phyloP scores from a whole-genome alignment of 2,888 invertebrate genomes.

The Megamerina dolium region DNA sequence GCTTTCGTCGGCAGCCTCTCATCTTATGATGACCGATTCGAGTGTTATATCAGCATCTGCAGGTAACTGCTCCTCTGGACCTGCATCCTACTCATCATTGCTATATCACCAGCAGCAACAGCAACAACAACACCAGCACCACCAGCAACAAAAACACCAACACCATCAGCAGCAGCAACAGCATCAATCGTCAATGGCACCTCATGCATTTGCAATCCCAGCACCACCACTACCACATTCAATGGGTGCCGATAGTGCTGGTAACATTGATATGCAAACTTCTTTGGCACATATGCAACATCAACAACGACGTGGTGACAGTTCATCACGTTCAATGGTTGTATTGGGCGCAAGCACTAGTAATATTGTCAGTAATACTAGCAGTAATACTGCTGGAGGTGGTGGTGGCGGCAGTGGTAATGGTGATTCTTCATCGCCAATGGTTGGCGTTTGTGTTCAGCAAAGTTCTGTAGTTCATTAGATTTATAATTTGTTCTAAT shows the following conservation, averaged over 20 bases:
- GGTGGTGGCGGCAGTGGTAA: constrained; percentile 19
- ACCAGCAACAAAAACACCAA: too few species aligned
- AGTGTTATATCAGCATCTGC: constrained; percentile 44
- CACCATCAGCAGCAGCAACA: constrained; percentile 10
- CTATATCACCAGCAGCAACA: constrained; percentile 29
- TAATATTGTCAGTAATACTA: constrained; percentile 1
- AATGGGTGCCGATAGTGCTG: constrained; percentile 13
- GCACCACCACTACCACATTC: constrained; percentile 15
- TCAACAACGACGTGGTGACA: constrained; percentile 13
- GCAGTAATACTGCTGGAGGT: constrained; percentile 4
- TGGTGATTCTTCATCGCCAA: constrained; percentile 63
- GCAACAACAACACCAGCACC: constrained; percentile 15
- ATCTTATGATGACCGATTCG: constrained; percentile 47
- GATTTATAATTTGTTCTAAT: constrained; percentile 13
- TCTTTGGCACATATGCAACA: constrained; percentile 16
- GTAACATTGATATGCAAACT: constrained; percentile 14
- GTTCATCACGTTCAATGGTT: constrained; percentile 10
- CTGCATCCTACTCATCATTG: constrained; percentile 30
- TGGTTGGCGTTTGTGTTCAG: constrained; percentile 85
- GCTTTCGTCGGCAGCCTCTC: constrained; percentile 40
- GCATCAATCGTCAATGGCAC: too few species aligned
- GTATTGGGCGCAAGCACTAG: constrained; percentile 3
- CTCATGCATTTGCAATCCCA: constrained; percentile 26
- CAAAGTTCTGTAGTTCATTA: constrained; percentile 87
- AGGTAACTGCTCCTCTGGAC: constrained; percentile 30